Evolutionary conservation across 2,888 invertebrate species (phyloP), one percentile per base, ranked within the genome.

Genomic region (Serripes groenlandicus): DNA sequence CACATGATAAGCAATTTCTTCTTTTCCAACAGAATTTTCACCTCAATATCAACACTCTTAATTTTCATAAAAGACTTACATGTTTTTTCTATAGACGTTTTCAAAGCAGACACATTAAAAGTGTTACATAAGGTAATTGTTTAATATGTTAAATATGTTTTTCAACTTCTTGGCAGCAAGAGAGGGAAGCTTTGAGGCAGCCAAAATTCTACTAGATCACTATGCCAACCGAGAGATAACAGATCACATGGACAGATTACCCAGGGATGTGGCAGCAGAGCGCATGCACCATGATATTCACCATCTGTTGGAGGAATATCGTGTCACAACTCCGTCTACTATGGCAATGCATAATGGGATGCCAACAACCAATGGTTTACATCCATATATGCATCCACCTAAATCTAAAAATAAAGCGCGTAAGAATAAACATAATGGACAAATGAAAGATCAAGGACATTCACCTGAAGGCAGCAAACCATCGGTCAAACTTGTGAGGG

Each of bases 171-270:
- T 99, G 69, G 99, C 99, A 1, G 99, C 99, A 0, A 96, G 98
- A 26, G 99, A 99, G 95, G 99, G 99, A 74, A 98, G 98, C 66
- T 98, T 97, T 94, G 97, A 98, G 92, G 98, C 98, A 0, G 98
- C 98, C 91, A 97, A 98, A 94, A 97, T 98, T 3, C 95, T 99
- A 4, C 95, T 99, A 32, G 98, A 98, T 93, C 97, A 98, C 86
- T 97, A 98, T 93, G 98, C 99, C 11, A 99, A 99, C 95, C 96
- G 98, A 52, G 99, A 99, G 95, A 98, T 99, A 89, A 98, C 99
- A 0, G 99, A 99, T 95, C 98, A 99, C 94, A 98, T 99, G 99
- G 99, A 99, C 95, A 96, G 98, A 69, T 95, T 98, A 91, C 99
- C 99, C 0, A 95, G 98, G 0, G 98, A 99, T 94, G 97, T 99